Conservation (phyloP, 2,113 vertebrate species). For the Sinocyclocheilus anshuiensis region DNA sequence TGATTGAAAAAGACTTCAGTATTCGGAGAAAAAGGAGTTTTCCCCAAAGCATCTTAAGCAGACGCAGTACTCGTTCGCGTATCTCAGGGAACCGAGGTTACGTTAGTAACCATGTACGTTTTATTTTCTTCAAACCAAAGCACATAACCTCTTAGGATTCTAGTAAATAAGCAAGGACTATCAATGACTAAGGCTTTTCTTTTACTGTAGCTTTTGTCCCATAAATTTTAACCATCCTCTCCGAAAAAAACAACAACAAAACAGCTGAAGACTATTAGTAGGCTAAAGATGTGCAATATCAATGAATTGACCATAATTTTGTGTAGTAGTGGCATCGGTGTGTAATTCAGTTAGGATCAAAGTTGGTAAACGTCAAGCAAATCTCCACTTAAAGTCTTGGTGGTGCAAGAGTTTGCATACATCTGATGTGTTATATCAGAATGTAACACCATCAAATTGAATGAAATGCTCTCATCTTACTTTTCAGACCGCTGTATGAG, state of each 20-base stretch:
- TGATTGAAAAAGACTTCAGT: too few species aligned
- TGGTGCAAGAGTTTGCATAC: neutral
- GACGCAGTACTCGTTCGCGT: too few species aligned
- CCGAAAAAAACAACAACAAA: too few species aligned
- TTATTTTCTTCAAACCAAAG: neutral
- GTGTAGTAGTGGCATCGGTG: neutral
- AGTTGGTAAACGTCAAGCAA: constrained; percentile 45
- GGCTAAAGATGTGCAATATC: constrained; percentile 20
- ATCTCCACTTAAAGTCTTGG: constrained; percentile 31
- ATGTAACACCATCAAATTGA: constrained; percentile 49
- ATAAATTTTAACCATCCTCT: neutral
- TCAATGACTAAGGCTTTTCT: neutral
- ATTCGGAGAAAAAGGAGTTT: too few species aligned
- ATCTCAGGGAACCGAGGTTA: too few species aligned
- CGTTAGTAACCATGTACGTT: neutral
- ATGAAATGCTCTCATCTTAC: constrained; percentile 50
- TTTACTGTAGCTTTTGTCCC: neutral
- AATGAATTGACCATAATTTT: constrained; percentile 12
- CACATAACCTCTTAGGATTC: neutral
- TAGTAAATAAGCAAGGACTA: neutral
- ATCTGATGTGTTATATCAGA: constrained; percentile 27
- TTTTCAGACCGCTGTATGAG: constrained; percentile 53
- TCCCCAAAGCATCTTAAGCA: too few species aligned
- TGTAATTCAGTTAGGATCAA: constrained; percentile 26
- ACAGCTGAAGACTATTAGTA: neutral